Evolutionary conservation across 2,888 invertebrate species (phyloP), one percentile per base, ranked within the genome.

Genomic region (Andrena praecox): DNA sequence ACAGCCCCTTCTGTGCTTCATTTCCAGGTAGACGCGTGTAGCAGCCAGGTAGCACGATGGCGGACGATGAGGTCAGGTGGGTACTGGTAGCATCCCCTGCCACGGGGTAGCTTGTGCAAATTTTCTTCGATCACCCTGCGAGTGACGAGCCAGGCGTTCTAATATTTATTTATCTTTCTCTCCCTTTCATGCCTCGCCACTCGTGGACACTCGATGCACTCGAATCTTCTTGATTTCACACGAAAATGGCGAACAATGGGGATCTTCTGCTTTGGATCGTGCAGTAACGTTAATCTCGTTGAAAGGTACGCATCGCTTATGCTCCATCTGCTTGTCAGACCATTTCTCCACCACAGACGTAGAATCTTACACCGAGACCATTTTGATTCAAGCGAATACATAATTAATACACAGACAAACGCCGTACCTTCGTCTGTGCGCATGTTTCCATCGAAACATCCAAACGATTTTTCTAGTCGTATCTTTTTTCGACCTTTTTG

Each of bases 21-120:
- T 89, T 96, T 96, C 85, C 94, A 96, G 96, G 95, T 95, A 95
- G 95, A 94, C 94, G 94, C 94, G 94, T 93, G 93, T 94, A 95
- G 95, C 94, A 95, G 93, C 94, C 82, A 89, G 77, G 92, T 89
- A 89, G 84, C 95, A 97, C 94, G 95, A 98, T 98, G 98, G 97
- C 97, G 96, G 98, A 98, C 96, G 98, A 98, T 96, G 98, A 98
- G 96, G 98, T 98, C 96, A 97, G 98, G 97, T 98, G 95, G 95
- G 97, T 96, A 95, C 83, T 84, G 67, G 70, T 12, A 59, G 10
- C 50, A 27, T 60, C 48, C 12, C 27, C 27, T 0, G 33, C 20
- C 6, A 48, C 10, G 10, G 63, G 42, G 62, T 54, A 3, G 24
- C 20, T 56, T 1, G 2, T 10, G 20, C 1, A 5, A 5, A 42